Evolutionary conservation across 2,888 invertebrate species (phyloP).

Genomic region (Lysandra bellargus): DNA sequence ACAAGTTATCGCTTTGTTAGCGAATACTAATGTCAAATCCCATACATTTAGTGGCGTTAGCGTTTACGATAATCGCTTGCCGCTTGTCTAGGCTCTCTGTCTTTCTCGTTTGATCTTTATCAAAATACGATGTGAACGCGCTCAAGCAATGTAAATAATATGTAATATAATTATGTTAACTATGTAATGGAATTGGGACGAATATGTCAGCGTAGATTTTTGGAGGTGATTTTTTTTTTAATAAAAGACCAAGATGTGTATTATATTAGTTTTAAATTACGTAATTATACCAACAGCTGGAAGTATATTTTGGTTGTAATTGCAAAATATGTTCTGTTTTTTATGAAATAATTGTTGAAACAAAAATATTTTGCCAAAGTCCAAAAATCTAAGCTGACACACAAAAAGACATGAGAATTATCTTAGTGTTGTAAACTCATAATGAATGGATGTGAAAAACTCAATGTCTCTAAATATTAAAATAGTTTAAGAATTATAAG

Average conservation of each 20-base stretch:
- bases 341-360: neutral
- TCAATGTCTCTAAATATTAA: slow-evolving; percentile 48
- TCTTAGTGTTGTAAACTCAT: slow-evolving; percentile 31
- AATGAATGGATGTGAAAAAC: slow-evolving; percentile 36
- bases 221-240: neutral
- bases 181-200: slow-evolving; percentile 26
- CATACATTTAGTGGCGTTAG: no score
- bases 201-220: slow-evolving; percentile 6
- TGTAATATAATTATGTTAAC: slow-evolving; percentile 30
- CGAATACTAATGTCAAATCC: no score
- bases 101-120: neutral
- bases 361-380: neutral
- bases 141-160: slow-evolving; percentile 34
- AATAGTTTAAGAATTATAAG: slow-evolving; percentile 45
- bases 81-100: neutral
- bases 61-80: no score
- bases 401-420: slow-evolving; percentile 23
- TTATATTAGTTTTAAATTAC: neutral
- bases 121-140: neutral
- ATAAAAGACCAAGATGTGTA: neutral
- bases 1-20: no score
- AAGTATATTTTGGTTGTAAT: neutral
- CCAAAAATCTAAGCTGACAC: neutral
- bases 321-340: neutral
- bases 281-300: neutral